Evolutionary conservation across 2,113 vertebrate genomes (phyloP).

Genomic region (Melozone crissalis): DNA sequence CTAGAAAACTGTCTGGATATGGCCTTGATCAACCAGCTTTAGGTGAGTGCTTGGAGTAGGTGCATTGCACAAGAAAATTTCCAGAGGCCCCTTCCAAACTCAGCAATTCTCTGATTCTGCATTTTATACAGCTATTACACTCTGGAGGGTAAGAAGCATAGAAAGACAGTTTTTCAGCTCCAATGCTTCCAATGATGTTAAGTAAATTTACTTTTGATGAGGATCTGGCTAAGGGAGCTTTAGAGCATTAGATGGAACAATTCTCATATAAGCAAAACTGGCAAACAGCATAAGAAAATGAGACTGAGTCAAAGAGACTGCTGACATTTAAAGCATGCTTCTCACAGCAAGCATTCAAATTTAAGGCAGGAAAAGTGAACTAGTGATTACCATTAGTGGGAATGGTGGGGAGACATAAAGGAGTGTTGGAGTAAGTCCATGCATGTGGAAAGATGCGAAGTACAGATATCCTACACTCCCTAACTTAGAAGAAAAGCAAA

Average conservation of each 20-base stretch:
- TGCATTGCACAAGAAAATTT: background rate
- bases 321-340: slow-evolving; percentile 5
- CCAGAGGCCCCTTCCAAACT: background rate
- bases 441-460: background rate
- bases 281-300: slow-evolving; percentile 11
- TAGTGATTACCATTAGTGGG: background rate
- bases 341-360: background rate
- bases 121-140: background rate
- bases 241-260: slow-evolving; percentile 9
- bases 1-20: background rate
- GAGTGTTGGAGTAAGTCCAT: background rate
- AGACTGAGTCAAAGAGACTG: slow-evolving; percentile 10
- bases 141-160: background rate
- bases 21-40: background rate
- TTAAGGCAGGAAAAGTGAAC: background rate
- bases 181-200: background rate
- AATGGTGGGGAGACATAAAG: background rate
- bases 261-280: background rate
- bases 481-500: background rate
- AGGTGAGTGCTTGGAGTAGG: background rate
- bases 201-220: slow-evolving; percentile 56
- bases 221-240: slow-evolving; percentile 26
- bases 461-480: background rate
- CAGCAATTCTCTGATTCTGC: background rate
- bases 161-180: slow-evolving; percentile 32